Percentiles rank a stretch among this genome's conserved stretches.
These are phyloP conservation scores for Acronicta alni DNA, from an alignment of 2,888 invertebrate species.

Conservation along the genomic window DNA sequence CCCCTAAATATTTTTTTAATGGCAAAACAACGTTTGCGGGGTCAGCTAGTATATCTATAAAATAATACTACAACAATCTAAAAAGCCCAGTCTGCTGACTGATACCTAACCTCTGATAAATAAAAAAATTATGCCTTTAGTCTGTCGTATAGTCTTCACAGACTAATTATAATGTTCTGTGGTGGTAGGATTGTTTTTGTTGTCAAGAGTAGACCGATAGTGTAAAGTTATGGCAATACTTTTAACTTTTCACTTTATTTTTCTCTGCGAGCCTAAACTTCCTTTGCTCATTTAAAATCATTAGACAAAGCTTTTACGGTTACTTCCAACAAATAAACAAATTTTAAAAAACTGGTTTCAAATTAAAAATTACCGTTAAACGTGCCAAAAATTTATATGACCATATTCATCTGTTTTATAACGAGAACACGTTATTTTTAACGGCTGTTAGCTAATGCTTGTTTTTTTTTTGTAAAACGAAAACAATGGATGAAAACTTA, in stretches of 20 bases:
- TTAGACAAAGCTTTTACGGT: slow-evolving; percentile 59
- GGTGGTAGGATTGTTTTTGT: too few relatives aligned
- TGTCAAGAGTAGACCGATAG: too few relatives aligned
- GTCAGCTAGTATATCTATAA: too few relatives aligned
- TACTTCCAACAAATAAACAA: slow-evolving; percentile 56
- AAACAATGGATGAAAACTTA: slow-evolving; percentile 57
- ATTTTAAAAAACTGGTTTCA: slow-evolving; percentile 62
- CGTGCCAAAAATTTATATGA: slow-evolving; percentile 31
- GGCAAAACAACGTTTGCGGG: too few relatives aligned
- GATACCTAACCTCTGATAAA: too few relatives aligned
- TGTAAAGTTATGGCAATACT: slow-evolving; percentile 31
- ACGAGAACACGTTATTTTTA: slow-evolving; percentile 55
- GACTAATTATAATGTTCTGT: too few relatives aligned
- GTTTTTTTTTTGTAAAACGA: slow-evolving; percentile 50
- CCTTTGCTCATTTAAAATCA: slow-evolving; percentile 57
- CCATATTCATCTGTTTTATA: slow-evolving; percentile 49
- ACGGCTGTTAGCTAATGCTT: slow-evolving; percentile 52
- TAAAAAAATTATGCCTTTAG: too few relatives aligned
- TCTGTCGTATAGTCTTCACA: too few relatives aligned
- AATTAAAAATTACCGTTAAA: slow-evolving; percentile 62
- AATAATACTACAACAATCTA: too few relatives aligned
- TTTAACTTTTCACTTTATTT: too few relatives aligned
- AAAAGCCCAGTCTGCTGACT: too few relatives aligned
- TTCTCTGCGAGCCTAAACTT: slow-evolving; percentile 13
- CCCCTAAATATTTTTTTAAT: too few relatives aligned